A percentile compares a stretch with the other conserved stretches of the same genome.
Conservation (phyloP, 2,113 vertebrate genomes). For the Python bivittatus region DNA sequence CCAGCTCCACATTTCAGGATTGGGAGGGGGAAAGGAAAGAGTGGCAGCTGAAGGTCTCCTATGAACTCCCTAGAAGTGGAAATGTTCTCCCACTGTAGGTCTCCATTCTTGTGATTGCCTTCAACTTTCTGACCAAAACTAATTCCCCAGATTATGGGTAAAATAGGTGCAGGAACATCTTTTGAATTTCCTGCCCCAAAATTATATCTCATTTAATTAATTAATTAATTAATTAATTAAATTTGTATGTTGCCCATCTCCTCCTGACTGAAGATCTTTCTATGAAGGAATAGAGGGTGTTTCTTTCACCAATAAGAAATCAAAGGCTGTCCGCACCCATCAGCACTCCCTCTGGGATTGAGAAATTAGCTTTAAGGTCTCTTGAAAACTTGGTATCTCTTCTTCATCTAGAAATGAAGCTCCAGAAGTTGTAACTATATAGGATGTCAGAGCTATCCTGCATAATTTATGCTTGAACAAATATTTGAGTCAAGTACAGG, state of each 20-base stretch:
- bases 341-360: not conserved
- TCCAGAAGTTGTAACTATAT: not conserved
- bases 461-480: not conserved
- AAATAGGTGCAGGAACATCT: not conserved
- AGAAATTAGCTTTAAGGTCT: not conserved
- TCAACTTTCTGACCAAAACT: not conserved
- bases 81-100: not conserved
- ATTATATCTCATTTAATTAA: not conserved
- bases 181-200: not conserved
- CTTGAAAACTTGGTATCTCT: not conserved
- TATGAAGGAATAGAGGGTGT: not conserved
- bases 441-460: not conserved
- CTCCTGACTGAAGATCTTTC: not conserved
- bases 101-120: not conserved
- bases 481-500: not conserved
- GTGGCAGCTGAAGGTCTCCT: slow-evolving; percentile 3
- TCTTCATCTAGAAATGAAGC: not conserved
- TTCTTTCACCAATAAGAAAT: not conserved
- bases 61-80: not conserved
- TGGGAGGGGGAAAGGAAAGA: not conserved
- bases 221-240: too few species aligned
- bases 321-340: not conserved
- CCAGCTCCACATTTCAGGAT: slow-evolving; percentile 22
- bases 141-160: not conserved
- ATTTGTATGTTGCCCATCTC: too few species aligned